phyloP scores from a whole-genome alignment of 2,888 invertebrate species.

The Drosophila borealis region DNA sequence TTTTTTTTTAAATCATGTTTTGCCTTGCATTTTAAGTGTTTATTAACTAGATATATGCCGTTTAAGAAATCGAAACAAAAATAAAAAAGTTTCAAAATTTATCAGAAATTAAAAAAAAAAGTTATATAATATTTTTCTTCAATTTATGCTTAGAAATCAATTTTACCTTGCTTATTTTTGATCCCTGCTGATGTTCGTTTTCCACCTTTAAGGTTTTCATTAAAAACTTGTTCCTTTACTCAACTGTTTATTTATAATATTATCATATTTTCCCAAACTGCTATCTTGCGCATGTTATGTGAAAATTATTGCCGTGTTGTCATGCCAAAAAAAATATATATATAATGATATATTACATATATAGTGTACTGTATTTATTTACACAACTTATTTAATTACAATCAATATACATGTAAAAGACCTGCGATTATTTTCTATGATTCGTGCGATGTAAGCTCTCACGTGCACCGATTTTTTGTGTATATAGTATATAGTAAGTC shows the following conservation, averaged over 20 bases:
- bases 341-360: constrained; percentile 1
- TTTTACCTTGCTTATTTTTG: too few relatives aligned
- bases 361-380: constrained; percentile 9
- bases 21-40: too few relatives aligned
- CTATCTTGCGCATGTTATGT: constrained; percentile 9
- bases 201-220: too few relatives aligned
- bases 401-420: constrained; percentile 15
- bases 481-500: constrained; percentile 2
- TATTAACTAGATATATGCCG: too few relatives aligned
- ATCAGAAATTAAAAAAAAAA: too few relatives aligned
- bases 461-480: constrained; percentile 13
- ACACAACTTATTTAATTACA: constrained; percentile 14
- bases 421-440: constrained; percentile 9
- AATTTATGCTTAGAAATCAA: too few relatives aligned
- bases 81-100: too few relatives aligned
- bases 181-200: too few relatives aligned
- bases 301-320: constrained; percentile 7
- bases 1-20: too few relatives aligned
- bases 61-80: too few relatives aligned
- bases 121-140: too few relatives aligned
- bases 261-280: not conserved
- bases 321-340: not conserved
- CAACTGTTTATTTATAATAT: not conserved
- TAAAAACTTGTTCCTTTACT: not conserved
- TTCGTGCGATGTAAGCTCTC: constrained; percentile 22